A percentile compares a stretch with the other conserved stretches of the same genome.
Conservation (phyloP, 2,113 vertebrate genomes). For the Epinephelus cyanopodus region DNA sequence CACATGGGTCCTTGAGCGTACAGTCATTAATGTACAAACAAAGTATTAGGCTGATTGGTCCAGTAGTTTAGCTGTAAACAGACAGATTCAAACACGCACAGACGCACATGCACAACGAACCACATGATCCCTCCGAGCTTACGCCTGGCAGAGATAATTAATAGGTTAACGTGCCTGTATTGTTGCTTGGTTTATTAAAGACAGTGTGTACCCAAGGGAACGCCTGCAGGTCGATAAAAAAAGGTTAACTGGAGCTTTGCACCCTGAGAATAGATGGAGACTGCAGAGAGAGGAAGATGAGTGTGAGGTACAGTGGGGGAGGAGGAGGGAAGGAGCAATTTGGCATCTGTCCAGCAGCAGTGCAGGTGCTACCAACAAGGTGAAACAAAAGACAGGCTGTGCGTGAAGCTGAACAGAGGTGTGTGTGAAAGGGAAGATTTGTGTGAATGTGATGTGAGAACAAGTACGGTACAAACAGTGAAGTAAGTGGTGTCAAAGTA, state of each 20-base stretch:
- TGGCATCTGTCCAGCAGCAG: conserved; percentile 56
- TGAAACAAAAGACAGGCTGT: conserved; percentile 23
- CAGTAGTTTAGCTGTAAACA: too few relatives aligned
- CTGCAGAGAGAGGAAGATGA: conserved; percentile 15
- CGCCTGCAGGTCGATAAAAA: conserved; percentile 30
- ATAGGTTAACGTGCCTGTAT: not conserved
- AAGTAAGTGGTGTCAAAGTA: not conserved
- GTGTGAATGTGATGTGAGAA: not conserved
- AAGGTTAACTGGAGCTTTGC: conserved; percentile 7
- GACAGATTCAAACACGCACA: too few relatives aligned
- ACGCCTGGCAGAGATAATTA: too few relatives aligned
- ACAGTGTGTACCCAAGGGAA: not conserved
- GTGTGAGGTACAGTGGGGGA: not conserved
- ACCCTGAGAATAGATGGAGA: conserved; percentile 19
- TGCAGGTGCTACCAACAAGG: conserved; percentile 49
- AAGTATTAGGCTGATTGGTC: too few relatives aligned
- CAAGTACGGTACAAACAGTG: not conserved
- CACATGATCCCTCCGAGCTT: too few relatives aligned
- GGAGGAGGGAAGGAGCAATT: not conserved
- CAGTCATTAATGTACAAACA: too few relatives aligned
- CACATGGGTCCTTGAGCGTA: too few relatives aligned
- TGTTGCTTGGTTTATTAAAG: conserved; percentile 8
- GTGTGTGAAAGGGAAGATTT: not conserved
- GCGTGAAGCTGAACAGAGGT: not conserved
- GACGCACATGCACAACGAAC: too few relatives aligned